phyloP scores from a whole-genome alignment of 2,797 vertebrate genomes.

The Coreius guichenoti region DNA sequence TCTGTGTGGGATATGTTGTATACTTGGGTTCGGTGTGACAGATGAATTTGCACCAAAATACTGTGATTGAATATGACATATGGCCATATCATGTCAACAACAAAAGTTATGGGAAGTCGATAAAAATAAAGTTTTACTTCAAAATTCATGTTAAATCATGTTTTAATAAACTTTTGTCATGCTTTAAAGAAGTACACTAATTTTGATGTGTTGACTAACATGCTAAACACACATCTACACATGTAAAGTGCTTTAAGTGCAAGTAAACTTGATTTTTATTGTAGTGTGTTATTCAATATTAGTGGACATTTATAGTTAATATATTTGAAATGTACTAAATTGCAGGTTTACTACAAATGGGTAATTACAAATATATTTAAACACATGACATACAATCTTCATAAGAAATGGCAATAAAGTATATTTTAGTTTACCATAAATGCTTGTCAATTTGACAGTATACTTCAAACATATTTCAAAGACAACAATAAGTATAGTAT shows the following conservation, averaged over 20 bases:
- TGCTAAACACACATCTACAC: neutral
- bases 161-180: neutral
- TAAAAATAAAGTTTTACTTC: neutral
- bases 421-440: neutral
- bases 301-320: neutral
- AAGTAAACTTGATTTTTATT: neutral
- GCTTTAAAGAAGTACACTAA: neutral
- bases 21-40: neutral
- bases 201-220: neutral
- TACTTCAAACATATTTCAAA: neutral
- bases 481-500: neutral
- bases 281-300: neutral
- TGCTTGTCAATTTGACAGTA: neutral
- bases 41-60: neutral
- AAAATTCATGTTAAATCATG: neutral
- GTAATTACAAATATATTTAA: neutral
- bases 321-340: neutral
- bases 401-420: neutral
- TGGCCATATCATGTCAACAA: neutral
- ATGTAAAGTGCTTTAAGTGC: neutral
- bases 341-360: neutral
- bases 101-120: neutral
- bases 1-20: neutral
- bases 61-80: neutral
- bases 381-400: neutral